Evolutionary conservation across 2,888 invertebrate species (phyloP).

Genomic region (Amiota communis): DNA sequence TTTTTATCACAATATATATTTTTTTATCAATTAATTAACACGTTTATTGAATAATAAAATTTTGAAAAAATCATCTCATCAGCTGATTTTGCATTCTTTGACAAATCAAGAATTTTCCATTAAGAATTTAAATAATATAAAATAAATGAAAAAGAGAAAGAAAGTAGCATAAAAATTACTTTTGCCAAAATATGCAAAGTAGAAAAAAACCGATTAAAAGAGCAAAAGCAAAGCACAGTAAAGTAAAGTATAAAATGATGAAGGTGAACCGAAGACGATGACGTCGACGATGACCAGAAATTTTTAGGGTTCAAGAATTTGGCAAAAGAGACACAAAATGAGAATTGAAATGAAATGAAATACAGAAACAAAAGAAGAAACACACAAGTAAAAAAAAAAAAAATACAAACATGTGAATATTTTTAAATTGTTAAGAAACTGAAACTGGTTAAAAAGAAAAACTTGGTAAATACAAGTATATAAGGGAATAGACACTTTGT

Average conservation of each 20-base stretch:
- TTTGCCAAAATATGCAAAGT: conserved; percentile 3
- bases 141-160: neutral
- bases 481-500: too few relatives aligned
- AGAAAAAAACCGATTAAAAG: neutral
- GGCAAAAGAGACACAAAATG: neutral
- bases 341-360: conserved; percentile 4
- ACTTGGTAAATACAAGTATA: neutral
- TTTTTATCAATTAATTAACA: conserved; percentile 2
- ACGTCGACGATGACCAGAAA: conserved; percentile 27
- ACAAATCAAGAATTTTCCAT: neutral
- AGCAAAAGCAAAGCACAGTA: neutral
- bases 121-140: neutral
- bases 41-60: too few relatives aligned
- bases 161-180: too few relatives aligned
- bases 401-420: too few relatives aligned
- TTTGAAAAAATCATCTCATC: neutral
- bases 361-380: neutral
- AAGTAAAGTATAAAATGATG: neutral
- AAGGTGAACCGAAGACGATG: neutral
- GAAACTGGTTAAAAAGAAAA: neutral
- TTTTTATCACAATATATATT: too few relatives aligned
- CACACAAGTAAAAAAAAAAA: neutral
- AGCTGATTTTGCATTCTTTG: conserved; percentile 2
- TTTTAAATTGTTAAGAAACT: too few relatives aligned
- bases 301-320: conserved; percentile 20